Conservation (phyloP, 92 coral and sea anemone genomes). For the Epizoanthus ramosus region DNA sequence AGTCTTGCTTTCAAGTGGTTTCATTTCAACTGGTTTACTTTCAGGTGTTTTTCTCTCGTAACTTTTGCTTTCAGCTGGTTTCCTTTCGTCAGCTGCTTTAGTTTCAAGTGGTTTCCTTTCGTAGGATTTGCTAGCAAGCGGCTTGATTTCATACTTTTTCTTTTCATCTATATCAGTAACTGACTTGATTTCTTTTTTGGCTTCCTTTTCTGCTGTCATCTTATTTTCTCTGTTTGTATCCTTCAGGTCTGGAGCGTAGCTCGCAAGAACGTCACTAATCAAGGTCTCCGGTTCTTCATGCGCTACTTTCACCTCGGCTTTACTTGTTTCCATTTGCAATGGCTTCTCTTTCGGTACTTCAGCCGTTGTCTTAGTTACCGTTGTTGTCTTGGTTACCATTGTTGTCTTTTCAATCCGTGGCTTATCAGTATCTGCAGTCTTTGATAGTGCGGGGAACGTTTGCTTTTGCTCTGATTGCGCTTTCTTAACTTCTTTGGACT, state of each 20-base stretch:
- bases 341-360: not conserved
- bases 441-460: constrained; percentile 1
- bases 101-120: constrained; percentile 20
- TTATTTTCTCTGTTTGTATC: constrained; percentile 33
- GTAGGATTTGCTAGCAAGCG: not conserved
- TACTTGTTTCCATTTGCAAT: constrained; percentile 4
- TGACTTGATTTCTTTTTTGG: not conserved
- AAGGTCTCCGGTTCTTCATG: constrained; percentile 43
- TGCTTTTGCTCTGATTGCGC: constrained; percentile 11
- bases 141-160: not conserved
- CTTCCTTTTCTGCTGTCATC: constrained; percentile 1
- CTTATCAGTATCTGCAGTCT: not conserved
- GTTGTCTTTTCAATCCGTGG: not conserved
- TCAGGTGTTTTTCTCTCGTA: constrained; percentile 13
- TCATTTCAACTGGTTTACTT: constrained; percentile 5
- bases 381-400: not conserved
- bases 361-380: not conserved
- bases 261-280: constrained; percentile 71
- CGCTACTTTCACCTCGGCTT: constrained; percentile 15
- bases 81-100: not conserved
- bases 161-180: too few species aligned
- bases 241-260: constrained; percentile 68
- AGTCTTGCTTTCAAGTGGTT: constrained; percentile 1
- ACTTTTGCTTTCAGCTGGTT: constrained; percentile 6
- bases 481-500: constrained; percentile 26